Evolutionary conservation across 2,797 vertebrate species (phyloP), one percentile per base, ranked within the genome.

Genomic region (Distichodus sexfasciatus): DNA sequence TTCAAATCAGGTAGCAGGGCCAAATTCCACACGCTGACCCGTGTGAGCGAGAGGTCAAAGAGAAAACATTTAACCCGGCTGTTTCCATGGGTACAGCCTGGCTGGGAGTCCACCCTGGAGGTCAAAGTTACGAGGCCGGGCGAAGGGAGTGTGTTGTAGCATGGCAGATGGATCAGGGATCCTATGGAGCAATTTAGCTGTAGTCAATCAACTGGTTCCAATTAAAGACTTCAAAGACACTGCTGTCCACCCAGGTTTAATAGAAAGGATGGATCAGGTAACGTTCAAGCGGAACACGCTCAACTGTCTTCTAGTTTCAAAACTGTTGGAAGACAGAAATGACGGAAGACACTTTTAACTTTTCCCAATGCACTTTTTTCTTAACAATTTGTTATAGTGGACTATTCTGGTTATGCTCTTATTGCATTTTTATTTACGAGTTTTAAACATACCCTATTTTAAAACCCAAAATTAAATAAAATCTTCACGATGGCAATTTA

Each of bases 21-120:
- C 51, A 58, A 84, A 90, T 89, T 89, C 84, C 84, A 82, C 72
- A 60, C 14, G 14, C 0, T 83, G 80, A 85, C 85, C 85, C 54
- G 46, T 33, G 76, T 55, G 38, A 66, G 41, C 47, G 66, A 81
- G 66, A 81, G 75, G 81, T 69, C 44, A 60, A 41, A 53, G n/a
- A 59, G 23, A 76, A 73, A 77, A 71, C 60, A 72, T 84, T 85
- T 84, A 74, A 79, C 69, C 62, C 19, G 41, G 55, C 66, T 78
- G 76, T 82, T 85, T 82, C 80, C 78, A 77, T 79, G 68, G 71
- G 36, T 69, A 84, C 80, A 47, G 50, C 36, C 48, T 61, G 65
- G 48, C 33, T 33, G 47, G 47, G 19, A 55, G 48, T 72, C 72
- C 61, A 43, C 23, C 47, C 36, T 41, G 8, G 44, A 76, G 85